A percentile compares a stretch with the other conserved stretches of the same genome.
Evolutionary conservation across 2,888 invertebrate genomes (phyloP).

Genomic region (Leucophenga montana): DNA sequence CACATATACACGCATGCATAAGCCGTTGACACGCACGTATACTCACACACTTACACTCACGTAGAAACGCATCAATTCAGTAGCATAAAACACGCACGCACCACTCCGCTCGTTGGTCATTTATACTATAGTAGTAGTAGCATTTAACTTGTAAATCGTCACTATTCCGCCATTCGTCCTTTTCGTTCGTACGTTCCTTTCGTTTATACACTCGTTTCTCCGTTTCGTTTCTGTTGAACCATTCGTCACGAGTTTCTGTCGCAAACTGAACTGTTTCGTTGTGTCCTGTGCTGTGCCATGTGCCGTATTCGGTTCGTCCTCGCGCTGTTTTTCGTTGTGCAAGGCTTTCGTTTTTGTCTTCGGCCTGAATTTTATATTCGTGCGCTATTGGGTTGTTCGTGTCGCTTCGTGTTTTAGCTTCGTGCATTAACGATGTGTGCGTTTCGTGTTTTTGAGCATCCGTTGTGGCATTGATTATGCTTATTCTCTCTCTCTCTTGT

Average conservation of each 20-base stretch:
- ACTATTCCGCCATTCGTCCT: conserved; percentile 26
- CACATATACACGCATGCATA: no score
- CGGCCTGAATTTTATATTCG: conserved; percentile 15
- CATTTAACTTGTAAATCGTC: conserved; percentile 48
- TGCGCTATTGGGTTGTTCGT: conserved; percentile 18
- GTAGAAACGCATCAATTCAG: neutral
- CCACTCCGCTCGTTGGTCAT: conserved; percentile 30
- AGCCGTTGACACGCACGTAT: conserved; percentile 1
- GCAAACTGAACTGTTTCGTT: conserved; percentile 64
- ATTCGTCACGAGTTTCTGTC: conserved; percentile 68
- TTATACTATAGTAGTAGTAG: conserved; percentile 47
- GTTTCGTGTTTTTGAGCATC: neutral
- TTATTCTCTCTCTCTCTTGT: conserved; percentile 34
- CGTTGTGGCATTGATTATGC: conserved; percentile 25
- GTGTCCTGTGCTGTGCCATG: conserved; percentile 42
- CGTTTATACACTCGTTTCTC: conserved; percentile 1
- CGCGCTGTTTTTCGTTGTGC: conserved; percentile 36
- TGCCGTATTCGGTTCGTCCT: conserved; percentile 21
- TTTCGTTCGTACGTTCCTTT: neutral
- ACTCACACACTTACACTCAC: conserved; percentile 28
- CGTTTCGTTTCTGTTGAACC: conserved; percentile 49
- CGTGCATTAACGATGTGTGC: conserved; percentile 2
- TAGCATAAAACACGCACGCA: conserved; percentile 5
- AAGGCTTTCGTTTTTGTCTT: conserved; percentile 11
- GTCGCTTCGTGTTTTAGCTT: conserved; percentile 29